Conservation (phyloP, 2,797 vertebrate genomes). For the Peromyscus aztecus region DNA sequence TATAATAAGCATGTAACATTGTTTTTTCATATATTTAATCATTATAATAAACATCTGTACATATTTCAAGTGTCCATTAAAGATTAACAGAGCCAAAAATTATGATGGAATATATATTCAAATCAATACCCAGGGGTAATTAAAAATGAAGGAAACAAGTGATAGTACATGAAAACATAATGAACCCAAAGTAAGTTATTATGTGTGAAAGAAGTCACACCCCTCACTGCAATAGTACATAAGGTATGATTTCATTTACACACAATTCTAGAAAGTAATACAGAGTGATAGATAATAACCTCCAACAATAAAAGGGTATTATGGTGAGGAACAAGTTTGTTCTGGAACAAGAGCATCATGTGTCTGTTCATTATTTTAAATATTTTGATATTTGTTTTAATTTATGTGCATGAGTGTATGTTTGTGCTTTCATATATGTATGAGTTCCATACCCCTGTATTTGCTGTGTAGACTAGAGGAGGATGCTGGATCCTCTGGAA, state of each 20-base stretch:
- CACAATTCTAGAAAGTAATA: neutral
- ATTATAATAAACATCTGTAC: neutral
- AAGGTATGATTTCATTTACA: neutral
- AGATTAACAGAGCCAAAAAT: neutral
- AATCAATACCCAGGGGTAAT: neutral
- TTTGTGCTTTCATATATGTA: neutral
- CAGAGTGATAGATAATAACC: neutral
- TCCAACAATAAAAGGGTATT: neutral
- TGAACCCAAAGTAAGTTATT: neutral
- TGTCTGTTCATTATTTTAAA: neutral
- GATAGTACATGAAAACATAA: neutral
- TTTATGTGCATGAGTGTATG: neutral
- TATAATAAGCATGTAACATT: neutral
- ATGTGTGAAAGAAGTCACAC: neutral
- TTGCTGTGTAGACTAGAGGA: neutral
- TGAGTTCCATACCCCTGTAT: neutral
- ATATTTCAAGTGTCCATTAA: neutral
- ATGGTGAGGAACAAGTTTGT: neutral
- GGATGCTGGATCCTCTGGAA: neutral
- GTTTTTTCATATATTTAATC: neutral
- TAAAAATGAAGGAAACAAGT: neutral
- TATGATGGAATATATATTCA: neutral
- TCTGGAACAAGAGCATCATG: neutral
- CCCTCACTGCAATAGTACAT: neutral
- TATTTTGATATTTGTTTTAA: neutral